phyloP scores from a whole-genome alignment of 2,113 vertebrate species.

The Epinephelus fuscoguttatus region DNA sequence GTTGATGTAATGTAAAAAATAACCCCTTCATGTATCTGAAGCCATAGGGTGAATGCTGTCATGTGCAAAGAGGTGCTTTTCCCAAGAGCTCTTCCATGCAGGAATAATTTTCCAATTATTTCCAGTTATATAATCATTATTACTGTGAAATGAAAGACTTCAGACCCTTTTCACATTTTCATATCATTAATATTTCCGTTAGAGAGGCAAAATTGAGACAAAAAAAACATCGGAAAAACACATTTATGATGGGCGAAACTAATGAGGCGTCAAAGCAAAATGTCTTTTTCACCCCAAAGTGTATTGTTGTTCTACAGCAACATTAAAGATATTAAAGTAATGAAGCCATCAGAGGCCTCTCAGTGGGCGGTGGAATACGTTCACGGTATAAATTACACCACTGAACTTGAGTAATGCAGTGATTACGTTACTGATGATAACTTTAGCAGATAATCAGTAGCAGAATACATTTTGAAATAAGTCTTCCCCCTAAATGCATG shows the following conservation, averaged over 20 bases:
- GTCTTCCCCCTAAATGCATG: constrained; percentile 22
- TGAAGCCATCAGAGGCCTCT: constrained; percentile 33
- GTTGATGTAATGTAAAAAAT: constrained; percentile 29
- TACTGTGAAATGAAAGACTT: constrained; percentile 43
- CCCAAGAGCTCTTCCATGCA: constrained; percentile 18
- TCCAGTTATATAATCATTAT: constrained; percentile 47
- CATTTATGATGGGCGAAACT: constrained; percentile 22
- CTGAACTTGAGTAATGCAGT: constrained; percentile 31
- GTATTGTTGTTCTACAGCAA: constrained; percentile 43
- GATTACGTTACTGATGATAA: constrained; percentile 41
- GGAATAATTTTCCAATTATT: constrained; percentile 62
- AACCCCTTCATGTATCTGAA: constrained; percentile 27
- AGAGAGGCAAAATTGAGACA: constrained; percentile 18
- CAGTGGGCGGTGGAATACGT: constrained; percentile 15
- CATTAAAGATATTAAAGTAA: constrained; percentile 49
- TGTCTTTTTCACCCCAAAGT: constrained; percentile 45
- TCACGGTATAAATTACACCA: constrained; percentile 11
- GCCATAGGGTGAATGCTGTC: constrained; percentile 28
- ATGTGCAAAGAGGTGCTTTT: constrained; percentile 12
- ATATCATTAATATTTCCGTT: constrained; percentile 45
- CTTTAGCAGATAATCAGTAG: constrained; percentile 46
- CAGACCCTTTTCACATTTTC: constrained; percentile 48
- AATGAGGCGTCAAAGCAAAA: constrained; percentile 58
- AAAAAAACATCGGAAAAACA: constrained; percentile 30
- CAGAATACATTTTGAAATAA: constrained; percentile 39